phyloP scores from a whole-genome alignment of 1,140 invertebrate genomes.

The Choristoneura fumiferana region DNA sequence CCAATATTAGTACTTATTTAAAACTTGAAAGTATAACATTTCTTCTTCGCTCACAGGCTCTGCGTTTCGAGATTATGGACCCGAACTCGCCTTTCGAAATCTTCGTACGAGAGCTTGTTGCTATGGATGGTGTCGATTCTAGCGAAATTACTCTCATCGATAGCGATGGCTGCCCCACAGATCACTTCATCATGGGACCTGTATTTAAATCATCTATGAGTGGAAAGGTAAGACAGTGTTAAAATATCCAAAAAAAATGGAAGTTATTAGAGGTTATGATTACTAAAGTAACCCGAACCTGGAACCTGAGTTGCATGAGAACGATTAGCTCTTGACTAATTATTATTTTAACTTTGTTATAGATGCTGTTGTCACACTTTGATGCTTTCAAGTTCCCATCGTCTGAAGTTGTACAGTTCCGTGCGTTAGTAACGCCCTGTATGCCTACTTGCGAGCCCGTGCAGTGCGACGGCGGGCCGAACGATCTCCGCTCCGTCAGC shows the following conservation, averaged over 20 bases:
- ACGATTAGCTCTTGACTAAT: no score
- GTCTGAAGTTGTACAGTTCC: slow-evolving; percentile 96
- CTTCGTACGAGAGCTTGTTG: slow-evolving; percentile 95
- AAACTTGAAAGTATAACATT: slow-evolving; percentile 20
- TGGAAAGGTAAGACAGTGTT: slow-evolving; percentile 86
- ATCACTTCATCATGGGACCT: slow-evolving; percentile 95
- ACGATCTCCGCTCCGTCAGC: slow-evolving; percentile 88
- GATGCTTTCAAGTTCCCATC: slow-evolving; percentile 98
- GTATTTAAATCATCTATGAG: slow-evolving; percentile 88
- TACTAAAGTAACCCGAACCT: no score
- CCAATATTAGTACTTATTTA: no score
- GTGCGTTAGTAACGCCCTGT: slow-evolving; percentile 94
- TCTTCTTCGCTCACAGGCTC: slow-evolving; percentile 76
- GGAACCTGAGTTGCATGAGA: no score
- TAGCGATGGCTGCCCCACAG: slow-evolving; percentile 94
- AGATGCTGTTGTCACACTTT: slow-evolving; percentile 93
- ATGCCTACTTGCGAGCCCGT: slow-evolving; percentile 95
- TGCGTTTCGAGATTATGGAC: slow-evolving; percentile 95
- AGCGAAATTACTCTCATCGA: slow-evolving; percentile 96
- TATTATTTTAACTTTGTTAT: slow-evolving; percentile 47
- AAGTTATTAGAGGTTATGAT: no score
- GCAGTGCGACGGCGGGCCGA: slow-evolving; percentile 90
- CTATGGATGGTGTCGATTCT: slow-evolving; percentile 95
- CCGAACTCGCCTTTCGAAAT: slow-evolving; percentile 96
- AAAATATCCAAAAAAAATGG: no score